A percentile compares a stretch with the other conserved stretches of the same genome.
Conservation (phyloP, 2,888 invertebrate genomes). For the Alloscopus bannaensis region DNA sequence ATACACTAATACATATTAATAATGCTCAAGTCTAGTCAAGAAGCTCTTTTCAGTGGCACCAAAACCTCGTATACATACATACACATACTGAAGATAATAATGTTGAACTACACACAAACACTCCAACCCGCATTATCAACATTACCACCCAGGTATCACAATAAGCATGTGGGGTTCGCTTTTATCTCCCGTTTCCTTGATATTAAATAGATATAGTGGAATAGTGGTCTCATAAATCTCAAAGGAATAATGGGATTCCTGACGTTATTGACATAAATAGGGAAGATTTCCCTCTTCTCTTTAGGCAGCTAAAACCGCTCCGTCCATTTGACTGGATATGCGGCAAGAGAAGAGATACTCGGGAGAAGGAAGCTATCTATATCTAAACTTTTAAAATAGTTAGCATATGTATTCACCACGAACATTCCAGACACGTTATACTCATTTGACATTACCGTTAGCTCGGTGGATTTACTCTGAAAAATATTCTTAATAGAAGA, state of each 20-base stretch:
- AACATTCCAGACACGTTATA: neutral
- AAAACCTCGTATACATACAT: neutral
- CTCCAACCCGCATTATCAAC: constrained; percentile 12
- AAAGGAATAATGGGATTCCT: constrained; percentile 55
- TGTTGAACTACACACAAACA: neutral
- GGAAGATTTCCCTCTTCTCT: constrained; percentile 20
- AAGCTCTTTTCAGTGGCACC: too few species aligned
- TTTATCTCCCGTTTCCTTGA: constrained; percentile 32
- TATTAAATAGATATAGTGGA: constrained; percentile 58
- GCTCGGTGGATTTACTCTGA: constrained; percentile 23
- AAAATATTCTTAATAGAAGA: constrained; percentile 17
- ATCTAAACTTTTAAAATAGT: too few species aligned
- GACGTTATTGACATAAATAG: constrained; percentile 61
- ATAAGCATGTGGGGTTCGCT: constrained; percentile 45
- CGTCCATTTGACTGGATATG: too few species aligned
- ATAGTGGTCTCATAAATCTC: constrained; percentile 56
- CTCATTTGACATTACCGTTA: constrained; percentile 43
- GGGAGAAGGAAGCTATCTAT: too few species aligned
- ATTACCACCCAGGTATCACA: constrained; percentile 24
- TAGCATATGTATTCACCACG: neutral
- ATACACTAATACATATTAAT: too few species aligned
- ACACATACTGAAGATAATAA: neutral
- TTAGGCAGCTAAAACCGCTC: neutral
- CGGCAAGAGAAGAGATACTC: too few species aligned
- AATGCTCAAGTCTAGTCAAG: too few species aligned